Conservation (phyloP, 2,797 vertebrate species). For the Leptatherina wallacei region DNA sequence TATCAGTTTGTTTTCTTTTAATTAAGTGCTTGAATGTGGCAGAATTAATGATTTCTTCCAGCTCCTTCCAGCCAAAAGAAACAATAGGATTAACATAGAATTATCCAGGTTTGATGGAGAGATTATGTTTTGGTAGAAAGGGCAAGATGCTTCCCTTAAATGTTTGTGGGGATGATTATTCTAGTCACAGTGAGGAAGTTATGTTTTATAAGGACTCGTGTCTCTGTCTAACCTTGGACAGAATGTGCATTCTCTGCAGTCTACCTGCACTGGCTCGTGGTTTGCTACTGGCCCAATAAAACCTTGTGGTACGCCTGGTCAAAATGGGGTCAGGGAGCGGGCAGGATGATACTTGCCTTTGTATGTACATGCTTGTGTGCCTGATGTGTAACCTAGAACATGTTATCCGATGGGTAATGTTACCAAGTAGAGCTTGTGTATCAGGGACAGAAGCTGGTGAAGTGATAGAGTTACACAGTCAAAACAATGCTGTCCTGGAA, state of each 20-base stretch:
- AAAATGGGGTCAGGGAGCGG: conserved; percentile 66
- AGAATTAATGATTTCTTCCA: background rate
- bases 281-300: conserved; percentile 24
- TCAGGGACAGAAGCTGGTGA: conserved; percentile 53
- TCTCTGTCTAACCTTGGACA: conserved; percentile 9
- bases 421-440: conserved; percentile 63
- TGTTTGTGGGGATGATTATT: conserved; percentile 38
- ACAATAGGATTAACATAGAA: background rate
- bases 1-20: background rate
- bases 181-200: conserved; percentile 44
- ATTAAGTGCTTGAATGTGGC: background rate
- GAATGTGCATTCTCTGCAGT: conserved; percentile 24
- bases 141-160: background rate
- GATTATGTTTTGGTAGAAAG: background rate
- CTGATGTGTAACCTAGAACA: conserved; percentile 64
- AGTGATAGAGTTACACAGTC: conserved; percentile 59
- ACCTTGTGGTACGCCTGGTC: conserved; percentile 42
- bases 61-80: background rate
- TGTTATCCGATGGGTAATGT: conserved; percentile 58
- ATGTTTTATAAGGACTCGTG: conserved; percentile 37
- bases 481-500: conserved; percentile 58
- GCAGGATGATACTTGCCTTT: conserved; percentile 42
- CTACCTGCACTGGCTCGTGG: conserved; percentile 16
- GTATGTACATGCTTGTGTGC: conserved; percentile 41
- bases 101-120: background rate